Evolutionary conservation across 2,797 vertebrate species (phyloP).

Genomic region (Pipistrellus pygmaeus): DNA sequence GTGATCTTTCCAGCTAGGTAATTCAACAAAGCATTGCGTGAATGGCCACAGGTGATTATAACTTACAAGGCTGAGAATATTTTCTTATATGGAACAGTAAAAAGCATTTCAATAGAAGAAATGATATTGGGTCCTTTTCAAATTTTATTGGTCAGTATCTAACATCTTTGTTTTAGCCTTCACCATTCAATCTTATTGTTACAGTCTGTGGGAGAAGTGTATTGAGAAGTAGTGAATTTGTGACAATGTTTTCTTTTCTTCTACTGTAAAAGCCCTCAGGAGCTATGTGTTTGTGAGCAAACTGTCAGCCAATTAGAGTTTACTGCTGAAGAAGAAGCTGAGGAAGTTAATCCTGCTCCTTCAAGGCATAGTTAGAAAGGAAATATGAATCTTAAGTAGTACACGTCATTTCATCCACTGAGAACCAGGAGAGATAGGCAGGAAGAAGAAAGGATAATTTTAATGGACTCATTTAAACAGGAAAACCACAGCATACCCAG

Average conservation of each 20-base stretch:
- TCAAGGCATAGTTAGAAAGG: constrained; percentile 84
- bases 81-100: constrained; percentile 6
- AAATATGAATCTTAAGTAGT: constrained; percentile 84
- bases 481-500: constrained; percentile 67
- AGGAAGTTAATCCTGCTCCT: constrained; percentile 81
- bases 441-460: constrained; percentile 77
- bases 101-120: constrained; percentile 6
- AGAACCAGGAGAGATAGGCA: constrained; percentile 78
- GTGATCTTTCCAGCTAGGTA: background rate
- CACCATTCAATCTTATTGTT: constrained; percentile 66
- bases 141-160: constrained; percentile 53
- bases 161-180: constrained; percentile 56
- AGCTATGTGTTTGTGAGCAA: constrained; percentile 80
- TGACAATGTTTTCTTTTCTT: constrained; percentile 80
- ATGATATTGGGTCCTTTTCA: constrained; percentile 37
- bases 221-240: constrained; percentile 68
- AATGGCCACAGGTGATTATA: background rate
- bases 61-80: constrained; percentile 37
- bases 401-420: constrained; percentile 78
- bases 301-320: constrained; percentile 84
- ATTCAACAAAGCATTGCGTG: constrained; percentile 19
- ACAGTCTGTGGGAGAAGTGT: constrained; percentile 62
- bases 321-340: constrained; percentile 78
- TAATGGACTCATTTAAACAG: constrained; percentile 83
- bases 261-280: constrained; percentile 79